Conservation (phyloP, 2,888 invertebrate genomes). For the Drosophila histrio region DNA sequence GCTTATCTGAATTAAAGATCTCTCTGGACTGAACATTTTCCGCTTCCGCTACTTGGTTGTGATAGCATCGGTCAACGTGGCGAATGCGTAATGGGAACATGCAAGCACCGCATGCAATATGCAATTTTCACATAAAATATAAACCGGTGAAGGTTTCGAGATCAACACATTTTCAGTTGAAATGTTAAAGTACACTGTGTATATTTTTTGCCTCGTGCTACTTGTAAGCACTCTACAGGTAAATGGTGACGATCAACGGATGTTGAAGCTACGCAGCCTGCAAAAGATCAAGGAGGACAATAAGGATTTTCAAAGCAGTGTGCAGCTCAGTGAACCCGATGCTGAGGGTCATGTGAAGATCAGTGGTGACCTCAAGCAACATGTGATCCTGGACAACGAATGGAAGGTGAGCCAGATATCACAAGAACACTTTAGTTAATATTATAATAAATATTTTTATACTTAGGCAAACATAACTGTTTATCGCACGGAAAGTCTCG, state of each 20-base stretch:
- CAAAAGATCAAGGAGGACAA: slow-evolving; percentile 37
- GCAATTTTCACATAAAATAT: slow-evolving; percentile 8
- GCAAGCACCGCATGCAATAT: slow-evolving; percentile 13
- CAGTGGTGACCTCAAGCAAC: slow-evolving; percentile 65
- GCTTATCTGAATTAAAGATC: not conserved
- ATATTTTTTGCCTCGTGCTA: slow-evolving; percentile 10
- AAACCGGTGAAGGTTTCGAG: not conserved
- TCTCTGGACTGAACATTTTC: slow-evolving; percentile 10
- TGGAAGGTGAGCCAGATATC: slow-evolving; percentile 63
- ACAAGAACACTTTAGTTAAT: no score
- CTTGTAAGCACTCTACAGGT: not conserved
- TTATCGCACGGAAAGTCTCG: slow-evolving; percentile 24
- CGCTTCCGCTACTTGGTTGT: slow-evolving; percentile 24
- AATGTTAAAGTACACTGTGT: slow-evolving; percentile 16
- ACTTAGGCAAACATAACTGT: slow-evolving; percentile 54
- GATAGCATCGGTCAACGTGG: slow-evolving; percentile 20
- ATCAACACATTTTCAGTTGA: not conserved
- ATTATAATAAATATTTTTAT: not conserved
- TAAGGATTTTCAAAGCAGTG: slow-evolving; percentile 44
- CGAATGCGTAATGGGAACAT: slow-evolving; percentile 27
- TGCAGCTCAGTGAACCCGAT: slow-evolving; percentile 53
- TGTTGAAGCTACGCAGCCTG: slow-evolving; percentile 30
- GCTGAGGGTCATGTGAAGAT: slow-evolving; percentile 47
- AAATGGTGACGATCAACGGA: not conserved
- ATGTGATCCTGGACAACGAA: slow-evolving; percentile 64